These are phyloP conservation scores for Triplophysa tibetana DNA, from an alignment of 2,113 vertebrate species.

Conservation along the genomic window DNA sequence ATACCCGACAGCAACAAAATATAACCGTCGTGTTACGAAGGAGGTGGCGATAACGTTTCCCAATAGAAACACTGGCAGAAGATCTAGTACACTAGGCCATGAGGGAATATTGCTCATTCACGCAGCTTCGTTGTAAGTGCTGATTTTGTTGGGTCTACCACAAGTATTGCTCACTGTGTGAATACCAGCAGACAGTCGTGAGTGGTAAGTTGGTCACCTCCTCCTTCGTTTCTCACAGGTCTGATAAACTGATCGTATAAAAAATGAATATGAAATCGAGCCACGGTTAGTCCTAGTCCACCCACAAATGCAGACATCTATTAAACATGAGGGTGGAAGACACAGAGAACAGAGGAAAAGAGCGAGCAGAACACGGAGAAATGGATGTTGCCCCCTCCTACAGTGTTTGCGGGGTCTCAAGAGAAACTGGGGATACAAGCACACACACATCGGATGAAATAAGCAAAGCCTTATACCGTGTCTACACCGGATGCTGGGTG, in stretches of 20 bases:
- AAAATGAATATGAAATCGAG: constrained; percentile 39
- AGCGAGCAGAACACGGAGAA: neutral
- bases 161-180: constrained; percentile 14
- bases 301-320: constrained; percentile 23
- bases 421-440: neutral
- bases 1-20: neutral
- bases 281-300: constrained; percentile 27
- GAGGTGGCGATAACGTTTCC: neutral
- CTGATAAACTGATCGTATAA: constrained; percentile 33
- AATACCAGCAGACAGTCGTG: constrained; percentile 9
- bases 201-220: neutral
- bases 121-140: neutral
- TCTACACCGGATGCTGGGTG: neutral
- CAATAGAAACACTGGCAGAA: neutral
- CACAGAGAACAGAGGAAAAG: neutral
- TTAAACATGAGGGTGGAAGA: neutral
- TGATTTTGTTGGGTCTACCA: constrained; percentile 15
- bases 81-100: neutral
- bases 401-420: neutral
- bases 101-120: constrained; percentile 12
- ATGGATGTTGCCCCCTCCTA: neutral
- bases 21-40: neutral
- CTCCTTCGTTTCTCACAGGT: constrained; percentile 17
- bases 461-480: constrained; percentile 11
- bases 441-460: constrained; percentile 17